Conservation (phyloP, 2,888 invertebrate species). For the Xestoiulus laeticollis region DNA sequence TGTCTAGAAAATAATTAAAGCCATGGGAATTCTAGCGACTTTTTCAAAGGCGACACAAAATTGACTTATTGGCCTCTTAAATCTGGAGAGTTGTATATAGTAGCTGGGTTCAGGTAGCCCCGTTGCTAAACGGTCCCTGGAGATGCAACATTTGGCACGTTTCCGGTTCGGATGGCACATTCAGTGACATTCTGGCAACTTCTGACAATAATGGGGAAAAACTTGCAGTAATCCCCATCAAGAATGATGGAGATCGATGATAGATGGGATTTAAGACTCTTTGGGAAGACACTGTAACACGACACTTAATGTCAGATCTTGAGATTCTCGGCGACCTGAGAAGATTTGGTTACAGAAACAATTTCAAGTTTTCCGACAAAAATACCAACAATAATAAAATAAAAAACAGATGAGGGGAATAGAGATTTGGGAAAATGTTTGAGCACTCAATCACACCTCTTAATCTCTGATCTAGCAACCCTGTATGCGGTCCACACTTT, state of each 20-base stretch:
- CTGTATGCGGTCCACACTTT: background rate
- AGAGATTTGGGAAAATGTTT: too few species aligned
- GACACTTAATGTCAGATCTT: background rate
- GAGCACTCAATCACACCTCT: background rate
- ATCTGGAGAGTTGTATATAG: background rate
- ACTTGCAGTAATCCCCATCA: background rate
- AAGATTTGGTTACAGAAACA: background rate
- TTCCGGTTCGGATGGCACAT: background rate
- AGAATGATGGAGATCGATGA: background rate
- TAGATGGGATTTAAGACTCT: background rate
- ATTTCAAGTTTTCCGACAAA: background rate
- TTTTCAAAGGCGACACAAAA: background rate
- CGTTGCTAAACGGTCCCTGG: background rate
- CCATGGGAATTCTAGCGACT: slow-evolving; percentile 2
- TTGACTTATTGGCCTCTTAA: background rate
- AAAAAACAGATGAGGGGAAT: background rate
- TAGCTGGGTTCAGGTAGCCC: background rate
- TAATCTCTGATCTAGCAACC: background rate
- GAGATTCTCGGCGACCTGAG: background rate
- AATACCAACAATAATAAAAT: background rate
- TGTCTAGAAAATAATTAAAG: slow-evolving; percentile 1
- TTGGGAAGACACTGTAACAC: background rate
- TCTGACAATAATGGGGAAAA: background rate
- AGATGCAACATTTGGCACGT: background rate
- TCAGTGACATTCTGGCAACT: background rate